Evolutionary conservation across 2,888 invertebrate genomes (phyloP), one percentile per base, ranked within the genome.

Genomic region (Drosophila atroscutellata): DNA sequence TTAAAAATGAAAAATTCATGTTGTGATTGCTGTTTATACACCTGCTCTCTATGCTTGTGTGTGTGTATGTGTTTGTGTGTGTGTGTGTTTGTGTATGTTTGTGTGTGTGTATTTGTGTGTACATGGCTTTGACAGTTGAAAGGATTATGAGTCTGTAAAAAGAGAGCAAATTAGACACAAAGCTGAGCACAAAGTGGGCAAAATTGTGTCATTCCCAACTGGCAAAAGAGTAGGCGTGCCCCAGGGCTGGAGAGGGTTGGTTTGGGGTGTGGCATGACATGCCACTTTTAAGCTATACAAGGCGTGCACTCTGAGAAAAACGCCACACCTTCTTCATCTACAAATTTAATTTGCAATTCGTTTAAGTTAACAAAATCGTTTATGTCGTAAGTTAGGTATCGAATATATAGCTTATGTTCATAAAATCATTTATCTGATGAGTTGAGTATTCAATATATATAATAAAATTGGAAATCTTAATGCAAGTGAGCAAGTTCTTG

Each of bases 211-310:
- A 37, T 52, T 45, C 45, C 59, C 54, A 49, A 45, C 45, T 24
- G 20, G 24, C 45, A 24, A 24, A 45, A 45, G 4, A 8, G 45
- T 15, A 45, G 20, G 13, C 45, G 20, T 45, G 45, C 20, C 42
- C 13, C 45, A 13, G 4, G 20, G 45, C 45, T 24, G 8, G 7
- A 45, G 13, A 24, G 9, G 3, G 13, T 30, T 24, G 37, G 45
- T n/a, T 11, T 11, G 5, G 30, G 26, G 15, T 20, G 3, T 26
- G 2, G 7, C 20, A 55, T 75, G 75, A 65, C 60, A 57, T 63
- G 77, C 72, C 74, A 85, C 68, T 85, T 85, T 79, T 64, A 82
- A 85, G 74, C 77, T 68, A 67, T 77, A 59, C 66, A 67, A 60
- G 54, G 28, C 30, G 52, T 39, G 54, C 28, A 34, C 45, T 45